Evolutionary conservation across 37 sponge, comb jelly and placozoan genomes (phyloP).

Genomic region (Lycopodina hypogea): DNA sequence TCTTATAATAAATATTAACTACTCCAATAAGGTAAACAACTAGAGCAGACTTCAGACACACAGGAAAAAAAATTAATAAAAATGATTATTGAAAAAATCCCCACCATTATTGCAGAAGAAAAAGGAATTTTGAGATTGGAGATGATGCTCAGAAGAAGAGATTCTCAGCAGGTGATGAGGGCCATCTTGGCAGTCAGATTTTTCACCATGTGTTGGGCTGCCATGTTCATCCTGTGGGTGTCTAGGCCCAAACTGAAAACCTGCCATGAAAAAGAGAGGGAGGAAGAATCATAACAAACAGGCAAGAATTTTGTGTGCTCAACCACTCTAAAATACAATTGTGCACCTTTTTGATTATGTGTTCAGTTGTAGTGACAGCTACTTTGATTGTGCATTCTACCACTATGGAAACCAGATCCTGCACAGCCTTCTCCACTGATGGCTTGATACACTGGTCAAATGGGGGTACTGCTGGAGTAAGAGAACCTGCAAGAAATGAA

Average conservation of each 20-base stretch:
- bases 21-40: too few relatives aligned
- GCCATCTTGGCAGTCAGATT: constrained; percentile 98
- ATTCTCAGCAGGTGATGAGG: constrained; percentile 95
- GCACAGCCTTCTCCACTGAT: constrained; percentile 89
- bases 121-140: constrained; percentile 87
- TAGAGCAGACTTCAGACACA: too few relatives aligned
- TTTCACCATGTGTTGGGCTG: constrained; percentile 96
- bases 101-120: constrained; percentile 60
- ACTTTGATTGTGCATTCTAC: constrained; percentile 94
- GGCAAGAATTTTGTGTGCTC: background rate
- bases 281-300: background rate
- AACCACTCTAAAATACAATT: background rate
- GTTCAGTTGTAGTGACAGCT: constrained; percentile 92
- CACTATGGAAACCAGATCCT: constrained; percentile 82
- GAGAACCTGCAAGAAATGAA: constrained; percentile 48
- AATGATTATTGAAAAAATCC: background rate
- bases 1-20: too few relatives aligned
- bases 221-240: constrained; percentile 79
- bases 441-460: constrained; percentile 76
- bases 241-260: constrained; percentile 97
- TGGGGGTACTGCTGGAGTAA: constrained; percentile 87
- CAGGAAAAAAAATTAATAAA: too few relatives aligned
- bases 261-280: constrained; percentile 31
- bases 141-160: constrained; percentile 83
- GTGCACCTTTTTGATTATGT: constrained; percentile 90